A percentile compares a stretch with the other conserved stretches of the same genome.
Evolutionary conservation across 2,888 invertebrate genomes (phyloP).

Genomic region (Smittia sp.): DNA sequence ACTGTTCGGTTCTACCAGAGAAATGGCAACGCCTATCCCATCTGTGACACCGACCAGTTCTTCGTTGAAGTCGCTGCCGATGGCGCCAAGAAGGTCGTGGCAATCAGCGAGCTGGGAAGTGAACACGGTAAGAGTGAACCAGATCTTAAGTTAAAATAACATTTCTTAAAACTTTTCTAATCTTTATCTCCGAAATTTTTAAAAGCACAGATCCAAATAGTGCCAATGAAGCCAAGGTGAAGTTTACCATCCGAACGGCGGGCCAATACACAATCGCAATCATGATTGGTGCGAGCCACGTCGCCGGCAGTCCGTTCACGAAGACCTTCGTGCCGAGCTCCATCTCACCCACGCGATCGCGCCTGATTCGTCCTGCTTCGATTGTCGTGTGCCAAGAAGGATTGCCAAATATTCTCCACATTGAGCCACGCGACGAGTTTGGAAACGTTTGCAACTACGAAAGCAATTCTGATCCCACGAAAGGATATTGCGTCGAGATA

Average conservation of each 20-base stretch:
- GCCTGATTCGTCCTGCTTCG: constrained; percentile 70
- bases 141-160: no score
- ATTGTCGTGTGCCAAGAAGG: constrained; percentile 81
- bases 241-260: constrained; percentile 88
- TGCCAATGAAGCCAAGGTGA: constrained; percentile 82
- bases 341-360: constrained; percentile 78
- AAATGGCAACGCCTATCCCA: constrained; percentile 91
- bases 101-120: constrained; percentile 83
- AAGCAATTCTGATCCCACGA: constrained; percentile 60
- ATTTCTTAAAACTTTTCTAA: no score
- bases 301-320: constrained; percentile 82
- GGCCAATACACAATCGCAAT: constrained; percentile 86
- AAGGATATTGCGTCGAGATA: constrained; percentile 64
- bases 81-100: constrained; percentile 77
- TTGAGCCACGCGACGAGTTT: constrained; percentile 89
- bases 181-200: no score
- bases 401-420: constrained; percentile 70
- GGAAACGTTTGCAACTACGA: constrained; percentile 76
- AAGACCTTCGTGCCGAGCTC: constrained; percentile 80
- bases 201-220: constrained; percentile 79
- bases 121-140: no score
- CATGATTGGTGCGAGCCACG: constrained; percentile 75
- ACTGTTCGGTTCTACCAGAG: constrained; percentile 87
- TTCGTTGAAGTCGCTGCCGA: constrained; percentile 83
- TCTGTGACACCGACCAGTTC: constrained; percentile 89